Conservation (phyloP, 2,888 invertebrate species). For the Hemicrepidius hirtus region DNA sequence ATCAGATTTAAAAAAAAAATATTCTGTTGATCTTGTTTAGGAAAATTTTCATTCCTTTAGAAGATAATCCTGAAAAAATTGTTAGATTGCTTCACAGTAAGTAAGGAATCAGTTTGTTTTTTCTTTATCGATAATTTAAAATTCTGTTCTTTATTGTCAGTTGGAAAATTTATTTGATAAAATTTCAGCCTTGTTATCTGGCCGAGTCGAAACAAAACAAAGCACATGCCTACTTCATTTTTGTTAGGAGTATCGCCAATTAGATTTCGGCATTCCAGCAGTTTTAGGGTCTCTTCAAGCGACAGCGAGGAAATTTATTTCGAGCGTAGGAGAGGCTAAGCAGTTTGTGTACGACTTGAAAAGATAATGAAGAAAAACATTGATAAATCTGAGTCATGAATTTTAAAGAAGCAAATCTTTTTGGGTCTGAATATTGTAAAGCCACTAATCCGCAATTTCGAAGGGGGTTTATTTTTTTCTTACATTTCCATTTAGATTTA, state of each 20-base stretch:
- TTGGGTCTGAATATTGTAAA: slow-evolving; percentile 51
- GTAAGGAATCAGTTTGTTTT: too few relatives aligned
- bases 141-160: background rate
- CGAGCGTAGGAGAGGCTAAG: slow-evolving; percentile 20
- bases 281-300: slow-evolving; percentile 15
- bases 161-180: background rate
- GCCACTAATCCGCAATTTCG: slow-evolving; percentile 53
- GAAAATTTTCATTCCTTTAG: too few relatives aligned
- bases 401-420: slow-evolving; percentile 49
- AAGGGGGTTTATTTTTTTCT: slow-evolving; percentile 47
- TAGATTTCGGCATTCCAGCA: slow-evolving; percentile 14
- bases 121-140: too few relatives aligned
- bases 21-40: too few relatives aligned
- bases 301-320: slow-evolving; percentile 34
- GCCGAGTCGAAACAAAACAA: background rate
- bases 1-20: too few relatives aligned
- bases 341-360: slow-evolving; percentile 43
- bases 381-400: slow-evolving; percentile 51
- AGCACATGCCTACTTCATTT: slow-evolving; percentile 12
- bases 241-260: slow-evolving; percentile 19
- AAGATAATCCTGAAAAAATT: too few relatives aligned
- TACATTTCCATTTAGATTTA: slow-evolving; percentile 53
- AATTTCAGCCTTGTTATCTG: background rate
- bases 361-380: slow-evolving; percentile 51
- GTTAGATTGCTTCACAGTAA: too few relatives aligned